Evolutionary conservation across 2,888 invertebrate species (phyloP), one percentile per base, ranked within the genome.

Genomic region (Rhingia rostrata): DNA sequence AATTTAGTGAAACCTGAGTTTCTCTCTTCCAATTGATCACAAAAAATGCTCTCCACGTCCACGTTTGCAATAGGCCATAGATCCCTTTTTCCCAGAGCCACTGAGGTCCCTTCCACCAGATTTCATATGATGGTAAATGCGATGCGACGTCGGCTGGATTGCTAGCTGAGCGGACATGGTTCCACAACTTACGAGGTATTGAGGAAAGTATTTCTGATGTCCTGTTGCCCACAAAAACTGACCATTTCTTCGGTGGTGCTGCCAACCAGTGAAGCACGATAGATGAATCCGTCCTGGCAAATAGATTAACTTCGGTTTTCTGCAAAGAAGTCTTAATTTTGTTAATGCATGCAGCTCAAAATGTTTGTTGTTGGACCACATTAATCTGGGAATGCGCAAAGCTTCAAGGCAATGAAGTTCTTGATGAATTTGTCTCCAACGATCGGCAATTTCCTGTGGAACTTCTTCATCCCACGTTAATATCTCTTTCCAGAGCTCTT

Each of bases 381-480:
- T 51, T 7, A 70, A 14, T 61, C 74, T 12, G 5, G 53, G 63
- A 39, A 64, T 33, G 9, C 10, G 14, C 5, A 72, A 39, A 9
- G 51, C n/a, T 47, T 56, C 35, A 49, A 78, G 41, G 10, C 22
- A 10, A 10, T 37, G 49, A 0, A 73, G 10, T 5, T 80, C 67
- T 0, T 43, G 35, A 22, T 14, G 33, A n/a, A 53, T 74, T 10
- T 43, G 49, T 7, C 5, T 43, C 56, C 54, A 82, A 14, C 51
- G 67, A 9, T 63, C 1, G 14, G 47, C 35, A 2, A 64, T 7
- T 0, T 69, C 33, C 9, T 67, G 41, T 4, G 80, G 84, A 9
- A 84, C 45, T 63, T 64, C 61, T 6, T 86, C 85, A 43, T 86
- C 84, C 85, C 82, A 86, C 4, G 10, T 6, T 4, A 86, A 30